A percentile compares a stretch with the other conserved stretches of the same genome.
phyloP scores from a whole-genome alignment of 2,113 vertebrate species.

The Laticauda laticaudata region DNA sequence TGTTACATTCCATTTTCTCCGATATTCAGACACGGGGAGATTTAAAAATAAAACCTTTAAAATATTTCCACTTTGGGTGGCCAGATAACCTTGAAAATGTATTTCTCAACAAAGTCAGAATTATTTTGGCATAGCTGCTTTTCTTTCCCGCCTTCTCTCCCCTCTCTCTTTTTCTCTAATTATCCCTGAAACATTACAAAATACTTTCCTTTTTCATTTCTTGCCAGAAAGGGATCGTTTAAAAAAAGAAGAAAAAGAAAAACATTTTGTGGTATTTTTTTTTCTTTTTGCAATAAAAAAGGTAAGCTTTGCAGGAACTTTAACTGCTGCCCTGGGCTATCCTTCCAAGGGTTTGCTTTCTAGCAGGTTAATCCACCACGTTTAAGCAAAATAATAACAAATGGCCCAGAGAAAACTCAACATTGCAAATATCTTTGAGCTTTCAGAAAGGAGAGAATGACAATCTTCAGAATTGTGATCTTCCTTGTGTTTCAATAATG shows the following conservation, averaged over 20 bases:
- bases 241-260: neutral
- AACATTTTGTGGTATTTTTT: neutral
- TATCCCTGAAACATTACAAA: neutral
- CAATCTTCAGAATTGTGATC: neutral
- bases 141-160: too few species aligned
- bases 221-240: neutral
- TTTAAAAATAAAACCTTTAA: neutral
- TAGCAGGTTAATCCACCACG: neutral
- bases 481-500: neutral
- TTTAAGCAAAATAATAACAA: neutral
- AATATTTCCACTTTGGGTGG: neutral
- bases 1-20: neutral
- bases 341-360: neutral
- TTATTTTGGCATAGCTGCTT: neutral
- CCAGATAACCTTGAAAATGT: neutral
- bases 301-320: neutral
- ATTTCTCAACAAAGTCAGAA: neutral
- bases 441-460: neutral
- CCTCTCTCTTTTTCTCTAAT: neutral
- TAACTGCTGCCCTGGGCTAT: neutral
- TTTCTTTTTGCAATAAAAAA: neutral
- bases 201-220: neutral
- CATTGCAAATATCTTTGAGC: neutral
- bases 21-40: too few species aligned
- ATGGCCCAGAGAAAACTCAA: neutral